Percentiles rank a stretch among this genome's conserved stretches.
Evolutionary conservation across 2,888 invertebrate genomes (phyloP).

Genomic region (Coelopa pilipes): DNA sequence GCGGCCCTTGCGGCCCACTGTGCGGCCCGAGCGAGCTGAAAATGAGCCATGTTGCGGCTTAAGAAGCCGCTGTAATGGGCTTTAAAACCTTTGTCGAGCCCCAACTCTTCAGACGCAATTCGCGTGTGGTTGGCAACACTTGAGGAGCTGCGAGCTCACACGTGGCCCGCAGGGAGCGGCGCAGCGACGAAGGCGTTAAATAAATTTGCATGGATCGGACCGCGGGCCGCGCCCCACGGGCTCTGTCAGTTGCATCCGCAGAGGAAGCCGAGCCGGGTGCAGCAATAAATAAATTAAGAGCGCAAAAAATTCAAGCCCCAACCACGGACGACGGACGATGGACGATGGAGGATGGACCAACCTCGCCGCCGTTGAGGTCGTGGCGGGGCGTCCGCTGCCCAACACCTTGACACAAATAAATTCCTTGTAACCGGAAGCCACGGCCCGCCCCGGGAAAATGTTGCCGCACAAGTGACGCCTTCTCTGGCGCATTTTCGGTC

Average conservation of each 20-base stretch:
- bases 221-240: not conserved
- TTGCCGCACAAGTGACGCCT: slow-evolving; percentile 56
- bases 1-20: no score
- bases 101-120: no score
- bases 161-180: no score
- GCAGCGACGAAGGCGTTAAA: slow-evolving; percentile 15
- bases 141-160: no score
- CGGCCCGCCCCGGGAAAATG: slow-evolving; percentile 53
- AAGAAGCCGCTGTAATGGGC: no score
- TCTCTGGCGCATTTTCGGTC: slow-evolving; percentile 38
- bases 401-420: slow-evolving; percentile 40
- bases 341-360: not conserved
- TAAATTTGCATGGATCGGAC: slow-evolving; percentile 37
- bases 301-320: slow-evolving; percentile 52
- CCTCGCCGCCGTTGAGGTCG: not conserved
- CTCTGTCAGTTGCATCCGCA: slow-evolving; percentile 24
- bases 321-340: slow-evolving; percentile 7
- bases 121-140: no score
- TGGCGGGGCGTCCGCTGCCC: not conserved
- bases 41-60: no score
- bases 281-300: slow-evolving; percentile 59
- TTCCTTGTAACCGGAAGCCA: slow-evolving; percentile 58
- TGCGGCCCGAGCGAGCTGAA: no score
- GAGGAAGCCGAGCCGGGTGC: slow-evolving; percentile 2
- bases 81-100: no score